Conservation (phyloP, 2,113 vertebrate genomes). For the Barnardius zonarius region DNA sequence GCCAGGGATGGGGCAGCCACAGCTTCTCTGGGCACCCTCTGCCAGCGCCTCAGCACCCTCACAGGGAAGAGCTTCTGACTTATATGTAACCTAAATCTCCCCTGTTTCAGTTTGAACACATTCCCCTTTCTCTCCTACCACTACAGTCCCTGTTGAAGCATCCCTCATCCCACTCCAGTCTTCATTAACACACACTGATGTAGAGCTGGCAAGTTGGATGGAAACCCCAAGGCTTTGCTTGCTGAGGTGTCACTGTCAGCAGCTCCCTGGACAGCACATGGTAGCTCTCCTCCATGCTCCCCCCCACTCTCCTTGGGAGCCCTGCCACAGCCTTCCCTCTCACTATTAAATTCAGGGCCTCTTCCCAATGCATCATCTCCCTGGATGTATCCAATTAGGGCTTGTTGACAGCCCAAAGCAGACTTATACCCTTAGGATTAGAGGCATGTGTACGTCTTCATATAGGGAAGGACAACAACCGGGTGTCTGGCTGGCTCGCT, state of each 20-base stretch:
- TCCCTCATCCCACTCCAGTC: neutral
- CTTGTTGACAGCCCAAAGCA: conserved; percentile 18
- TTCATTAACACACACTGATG: accelerated
- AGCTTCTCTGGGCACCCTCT: neutral
- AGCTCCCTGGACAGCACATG: neutral
- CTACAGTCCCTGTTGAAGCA: neutral
- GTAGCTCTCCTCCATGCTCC: neutral
- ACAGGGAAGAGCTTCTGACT: neutral
- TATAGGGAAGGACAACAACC: neutral
- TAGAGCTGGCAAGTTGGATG: neutral
- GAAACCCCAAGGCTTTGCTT: neutral
- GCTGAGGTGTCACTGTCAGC: neutral
- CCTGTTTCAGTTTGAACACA: neutral
- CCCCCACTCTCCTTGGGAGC: neutral
- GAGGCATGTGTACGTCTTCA: conserved; percentile 19
- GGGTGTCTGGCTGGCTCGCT: neutral
- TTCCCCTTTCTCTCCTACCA: neutral
- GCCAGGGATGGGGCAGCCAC: neutral
- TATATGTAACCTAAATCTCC: neutral
- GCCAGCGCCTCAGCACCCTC: neutral
- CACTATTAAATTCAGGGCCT: neutral
- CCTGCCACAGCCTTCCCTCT: neutral
- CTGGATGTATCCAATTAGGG: conserved; percentile 22
- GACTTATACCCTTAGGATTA: conserved; percentile 14
- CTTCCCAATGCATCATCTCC: conserved; percentile 29